A percentile compares a stretch with the other conserved stretches of the same genome.
Evolutionary conservation across 2,113 vertebrate species (phyloP).

Genomic region (Pimephales promelas): DNA sequence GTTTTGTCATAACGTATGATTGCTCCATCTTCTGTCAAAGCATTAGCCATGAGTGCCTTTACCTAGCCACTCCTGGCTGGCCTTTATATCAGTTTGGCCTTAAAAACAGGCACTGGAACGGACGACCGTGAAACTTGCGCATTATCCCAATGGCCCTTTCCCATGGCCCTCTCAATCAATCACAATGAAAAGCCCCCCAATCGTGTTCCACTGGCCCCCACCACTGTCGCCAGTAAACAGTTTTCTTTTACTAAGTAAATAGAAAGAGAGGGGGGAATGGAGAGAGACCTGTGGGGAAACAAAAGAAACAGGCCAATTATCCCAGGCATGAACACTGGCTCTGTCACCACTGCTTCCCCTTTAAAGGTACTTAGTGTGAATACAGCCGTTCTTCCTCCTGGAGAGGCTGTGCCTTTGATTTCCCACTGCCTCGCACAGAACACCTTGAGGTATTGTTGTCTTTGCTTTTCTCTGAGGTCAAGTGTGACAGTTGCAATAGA

Average conservation of each 20-base stretch:
- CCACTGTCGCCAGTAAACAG: slow-evolving; percentile 58
- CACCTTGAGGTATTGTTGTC: slow-evolving; percentile 1
- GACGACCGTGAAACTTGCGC: slow-evolving; percentile 49
- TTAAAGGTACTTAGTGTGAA: slow-evolving; percentile 44
- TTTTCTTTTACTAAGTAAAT: slow-evolving; percentile 67
- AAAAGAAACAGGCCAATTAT: slow-evolving; percentile 63
- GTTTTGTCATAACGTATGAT: slow-evolving; percentile 10
- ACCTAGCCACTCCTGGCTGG: slow-evolving; percentile 8
- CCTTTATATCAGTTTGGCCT: slow-evolving; percentile 50
- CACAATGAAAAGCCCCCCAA: slow-evolving; percentile 60
- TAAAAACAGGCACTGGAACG: slow-evolving; percentile 51
- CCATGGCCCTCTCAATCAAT: slow-evolving; percentile 67
- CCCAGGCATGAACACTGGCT: slow-evolving; percentile 54
- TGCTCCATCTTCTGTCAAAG: slow-evolving; percentile 15
- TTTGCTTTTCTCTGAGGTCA: slow-evolving; percentile 21
- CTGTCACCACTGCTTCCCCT: slow-evolving; percentile 42
- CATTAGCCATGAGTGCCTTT: slow-evolving; percentile 10
- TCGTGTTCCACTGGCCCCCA: slow-evolving; percentile 42
- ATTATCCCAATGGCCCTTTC: slow-evolving; percentile 63
- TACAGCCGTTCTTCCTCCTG: slow-evolving; percentile 45
- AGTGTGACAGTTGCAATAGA: not conserved
- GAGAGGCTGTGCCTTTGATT: slow-evolving; percentile 39
- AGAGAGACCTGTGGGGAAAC: slow-evolving; percentile 50
- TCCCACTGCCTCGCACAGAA: slow-evolving; percentile 44
- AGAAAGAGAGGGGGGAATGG: slow-evolving; percentile 48